A percentile compares a stretch with the other conserved stretches of the same genome.
Evolutionary conservation across 2,113 vertebrate species (phyloP).

Genomic region (Sialia sialis): DNA sequence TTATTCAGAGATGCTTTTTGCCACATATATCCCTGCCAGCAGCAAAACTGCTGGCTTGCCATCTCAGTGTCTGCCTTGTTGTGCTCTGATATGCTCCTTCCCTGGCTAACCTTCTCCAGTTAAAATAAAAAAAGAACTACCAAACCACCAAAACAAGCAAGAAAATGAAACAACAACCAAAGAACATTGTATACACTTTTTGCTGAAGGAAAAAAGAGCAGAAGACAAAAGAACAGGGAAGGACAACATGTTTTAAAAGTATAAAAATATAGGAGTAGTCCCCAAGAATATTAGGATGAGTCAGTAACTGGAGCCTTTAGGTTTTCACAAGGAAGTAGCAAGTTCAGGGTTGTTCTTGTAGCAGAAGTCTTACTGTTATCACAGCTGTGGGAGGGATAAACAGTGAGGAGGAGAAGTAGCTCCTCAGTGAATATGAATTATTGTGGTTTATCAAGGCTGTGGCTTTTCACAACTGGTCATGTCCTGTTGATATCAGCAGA

Average conservation of each 20-base stretch:
- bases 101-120: not conserved
- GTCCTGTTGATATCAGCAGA: not conserved
- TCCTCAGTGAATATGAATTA: not conserved
- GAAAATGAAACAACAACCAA: not conserved
- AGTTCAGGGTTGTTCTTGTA: not conserved
- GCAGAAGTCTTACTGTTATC: not conserved
- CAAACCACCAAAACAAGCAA: not conserved
- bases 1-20: slow-evolving; percentile 2
- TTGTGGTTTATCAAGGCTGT: not conserved
- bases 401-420: not conserved
- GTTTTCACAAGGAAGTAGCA: not conserved
- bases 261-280: not conserved
- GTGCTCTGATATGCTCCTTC: not conserved
- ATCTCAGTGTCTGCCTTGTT: not conserved
- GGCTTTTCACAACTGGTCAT: not conserved
- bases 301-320: not conserved
- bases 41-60: not conserved
- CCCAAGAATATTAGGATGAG: not conserved
- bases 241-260: not conserved
- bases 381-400: not conserved
- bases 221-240: not conserved
- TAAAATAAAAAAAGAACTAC: not conserved
- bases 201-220: not conserved
- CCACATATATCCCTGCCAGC: not conserved
- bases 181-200: not conserved